Evolutionary conservation across 2,113 vertebrate species (phyloP).

Genomic region (Oceanites oceanicus): DNA sequence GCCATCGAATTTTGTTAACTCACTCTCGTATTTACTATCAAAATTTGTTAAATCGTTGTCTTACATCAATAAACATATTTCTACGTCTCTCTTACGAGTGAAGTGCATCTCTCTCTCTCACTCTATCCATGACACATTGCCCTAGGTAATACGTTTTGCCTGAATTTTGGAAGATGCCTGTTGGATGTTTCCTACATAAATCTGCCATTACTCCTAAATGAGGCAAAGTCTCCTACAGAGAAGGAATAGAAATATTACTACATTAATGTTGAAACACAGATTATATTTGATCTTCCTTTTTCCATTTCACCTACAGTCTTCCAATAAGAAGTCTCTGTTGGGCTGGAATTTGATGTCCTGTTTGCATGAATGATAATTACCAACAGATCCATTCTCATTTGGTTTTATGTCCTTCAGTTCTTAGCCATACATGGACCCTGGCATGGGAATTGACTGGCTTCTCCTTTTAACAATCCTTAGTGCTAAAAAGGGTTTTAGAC

Average conservation of each 20-base stretch:
- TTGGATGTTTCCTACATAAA: background rate
- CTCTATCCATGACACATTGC: background rate
- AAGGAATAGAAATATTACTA: background rate
- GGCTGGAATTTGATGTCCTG: background rate
- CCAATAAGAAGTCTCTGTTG: background rate
- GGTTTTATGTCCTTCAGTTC: background rate
- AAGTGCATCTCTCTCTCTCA: too few relatives aligned
- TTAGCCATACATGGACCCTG: background rate
- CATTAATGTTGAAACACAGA: background rate
- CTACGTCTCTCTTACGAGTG: too few relatives aligned
- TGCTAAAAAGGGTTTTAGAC: background rate
- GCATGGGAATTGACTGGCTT: background rate
- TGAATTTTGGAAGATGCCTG: background rate
- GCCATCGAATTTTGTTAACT: too few relatives aligned
- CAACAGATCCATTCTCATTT: background rate
- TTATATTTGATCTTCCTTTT: background rate
- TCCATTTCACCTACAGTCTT: background rate
- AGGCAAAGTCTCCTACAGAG: background rate
- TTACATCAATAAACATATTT: too few relatives aligned
- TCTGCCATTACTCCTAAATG: background rate
- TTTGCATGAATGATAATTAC: background rate
- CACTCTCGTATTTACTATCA: too few relatives aligned
- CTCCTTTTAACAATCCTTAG: background rate
- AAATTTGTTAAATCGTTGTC: too few relatives aligned
- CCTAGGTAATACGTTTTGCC: background rate